These are phyloP conservation scores for Campopleginae sp. DNA, from an alignment of 2,888 invertebrate genomes.

Conservation along the genomic window DNA sequence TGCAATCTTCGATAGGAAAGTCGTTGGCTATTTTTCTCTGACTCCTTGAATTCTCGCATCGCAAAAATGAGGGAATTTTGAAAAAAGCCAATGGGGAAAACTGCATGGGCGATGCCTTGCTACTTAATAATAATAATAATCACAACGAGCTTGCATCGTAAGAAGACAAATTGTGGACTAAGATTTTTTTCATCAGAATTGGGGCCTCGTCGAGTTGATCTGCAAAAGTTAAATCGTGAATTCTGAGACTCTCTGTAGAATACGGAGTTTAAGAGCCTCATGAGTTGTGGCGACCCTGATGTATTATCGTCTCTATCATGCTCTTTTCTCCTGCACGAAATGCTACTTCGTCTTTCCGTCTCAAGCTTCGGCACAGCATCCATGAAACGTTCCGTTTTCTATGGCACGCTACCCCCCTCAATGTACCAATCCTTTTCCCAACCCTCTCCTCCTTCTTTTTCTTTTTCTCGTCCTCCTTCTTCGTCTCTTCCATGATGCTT, in stretches of 20 bases:
- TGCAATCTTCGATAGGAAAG: neutral
- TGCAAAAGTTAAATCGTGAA: neutral
- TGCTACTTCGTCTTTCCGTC: slow-evolving; percentile 67
- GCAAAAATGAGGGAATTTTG: too few relatives aligned
- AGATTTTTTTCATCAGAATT: neutral
- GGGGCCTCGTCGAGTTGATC: too few relatives aligned
- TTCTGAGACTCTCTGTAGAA: slow-evolving; percentile 27
- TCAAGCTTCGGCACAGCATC: slow-evolving; percentile 57
- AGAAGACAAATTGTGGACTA: neutral
- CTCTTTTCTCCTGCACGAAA: slow-evolving; percentile 67
- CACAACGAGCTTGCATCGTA: neutral
- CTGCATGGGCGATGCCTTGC: neutral
- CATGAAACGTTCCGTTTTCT: slow-evolving; percentile 43
- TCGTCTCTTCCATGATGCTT: neutral
- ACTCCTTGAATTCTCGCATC: too few relatives aligned
- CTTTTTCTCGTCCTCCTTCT: neutral
- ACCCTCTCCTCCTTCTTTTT: slow-evolving; percentile 30
- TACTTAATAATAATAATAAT: neutral
- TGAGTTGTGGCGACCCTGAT: slow-evolving; percentile 60
- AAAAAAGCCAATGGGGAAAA: neutral
- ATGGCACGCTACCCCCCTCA: slow-evolving; percentile 34
- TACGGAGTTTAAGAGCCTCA: slow-evolving; percentile 37
- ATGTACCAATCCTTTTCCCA: slow-evolving; percentile 39
- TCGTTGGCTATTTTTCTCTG: neutral
- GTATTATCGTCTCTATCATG: slow-evolving; percentile 68